Evolutionary conservation across 2,888 invertebrate species (phyloP).

Genomic region (Glaucopsyche alexis): DNA sequence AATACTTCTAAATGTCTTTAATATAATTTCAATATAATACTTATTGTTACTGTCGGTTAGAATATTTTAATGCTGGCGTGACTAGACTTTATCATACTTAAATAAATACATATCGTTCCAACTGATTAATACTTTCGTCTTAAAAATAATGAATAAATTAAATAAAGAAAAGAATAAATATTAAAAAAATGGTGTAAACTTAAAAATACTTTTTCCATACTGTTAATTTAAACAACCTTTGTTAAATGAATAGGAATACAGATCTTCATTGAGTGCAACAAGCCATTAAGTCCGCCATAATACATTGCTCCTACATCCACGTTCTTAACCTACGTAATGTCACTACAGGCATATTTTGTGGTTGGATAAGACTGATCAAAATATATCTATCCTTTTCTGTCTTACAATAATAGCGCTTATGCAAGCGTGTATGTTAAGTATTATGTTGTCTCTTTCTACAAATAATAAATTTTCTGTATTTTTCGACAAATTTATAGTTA

Average conservation of each 20-base stretch:
- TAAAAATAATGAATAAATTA: slow-evolving; percentile 39
- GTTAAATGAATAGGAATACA: slow-evolving; percentile 37
- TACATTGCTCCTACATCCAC: slow-evolving; percentile 8
- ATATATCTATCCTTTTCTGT: not conserved
- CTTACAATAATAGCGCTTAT: not conserved
- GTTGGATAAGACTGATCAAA: not conserved
- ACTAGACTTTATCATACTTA: slow-evolving; percentile 56
- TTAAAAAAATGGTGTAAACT: slow-evolving; percentile 6
- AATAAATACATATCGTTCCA: slow-evolving; percentile 28
- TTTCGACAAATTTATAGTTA: no score
- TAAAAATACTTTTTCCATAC: slow-evolving; percentile 27
- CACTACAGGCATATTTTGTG: slow-evolving; percentile 9
- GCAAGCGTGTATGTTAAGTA: no score
- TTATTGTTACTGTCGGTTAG: slow-evolving; percentile 19
- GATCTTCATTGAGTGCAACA: slow-evolving; percentile 18
- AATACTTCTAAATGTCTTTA: slow-evolving; percentile 48
- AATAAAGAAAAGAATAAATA: slow-evolving; percentile 24
- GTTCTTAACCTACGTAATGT: slow-evolving; percentile 6
- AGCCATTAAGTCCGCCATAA: slow-evolving; percentile 9
- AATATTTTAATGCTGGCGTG: slow-evolving; percentile 62
- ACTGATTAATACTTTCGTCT: slow-evolving; percentile 32
- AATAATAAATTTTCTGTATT: not conserved
- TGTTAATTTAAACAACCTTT: slow-evolving; percentile 36
- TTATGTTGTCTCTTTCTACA: not conserved
- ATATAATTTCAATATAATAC: slow-evolving; percentile 37